These are phyloP conservation scores for Drosophila sturtevanti DNA, from an alignment of 1,140 invertebrate genomes.

Conservation along the genomic window DNA sequence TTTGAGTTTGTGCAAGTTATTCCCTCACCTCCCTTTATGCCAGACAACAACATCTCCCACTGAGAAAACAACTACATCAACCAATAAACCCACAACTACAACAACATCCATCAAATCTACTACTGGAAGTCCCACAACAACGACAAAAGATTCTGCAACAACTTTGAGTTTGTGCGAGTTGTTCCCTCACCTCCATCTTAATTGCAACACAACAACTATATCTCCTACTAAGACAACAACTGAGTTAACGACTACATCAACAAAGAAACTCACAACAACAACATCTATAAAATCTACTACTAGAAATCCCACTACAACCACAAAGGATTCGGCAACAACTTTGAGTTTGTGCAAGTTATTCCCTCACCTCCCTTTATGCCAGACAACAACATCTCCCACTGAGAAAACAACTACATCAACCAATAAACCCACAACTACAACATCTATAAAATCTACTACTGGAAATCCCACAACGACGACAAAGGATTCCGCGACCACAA, in stretches of 20 bases:
- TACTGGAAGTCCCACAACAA: no score
- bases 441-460: background rate
- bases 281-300: background rate
- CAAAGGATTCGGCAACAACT: background rate
- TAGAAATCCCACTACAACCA: background rate
- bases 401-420: background rate
- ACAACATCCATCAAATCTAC: background rate
- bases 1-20: no score
- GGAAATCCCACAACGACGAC: no score
- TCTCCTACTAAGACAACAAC: background rate
- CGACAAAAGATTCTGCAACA: no score
- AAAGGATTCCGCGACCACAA: background rate
- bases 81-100: background rate
- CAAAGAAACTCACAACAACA: background rate
- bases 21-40: no score
- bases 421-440: background rate
- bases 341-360: no score
- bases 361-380: no score
- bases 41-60: background rate
- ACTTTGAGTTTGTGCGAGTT: background rate
- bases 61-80: background rate
- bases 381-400: background rate
- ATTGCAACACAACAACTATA: background rate
- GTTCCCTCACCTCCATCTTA: background rate
- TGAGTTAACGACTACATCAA: background rate